Evolutionary conservation across 2,113 vertebrate genomes (phyloP).

Genomic region (Prietella phreatophila): DNA sequence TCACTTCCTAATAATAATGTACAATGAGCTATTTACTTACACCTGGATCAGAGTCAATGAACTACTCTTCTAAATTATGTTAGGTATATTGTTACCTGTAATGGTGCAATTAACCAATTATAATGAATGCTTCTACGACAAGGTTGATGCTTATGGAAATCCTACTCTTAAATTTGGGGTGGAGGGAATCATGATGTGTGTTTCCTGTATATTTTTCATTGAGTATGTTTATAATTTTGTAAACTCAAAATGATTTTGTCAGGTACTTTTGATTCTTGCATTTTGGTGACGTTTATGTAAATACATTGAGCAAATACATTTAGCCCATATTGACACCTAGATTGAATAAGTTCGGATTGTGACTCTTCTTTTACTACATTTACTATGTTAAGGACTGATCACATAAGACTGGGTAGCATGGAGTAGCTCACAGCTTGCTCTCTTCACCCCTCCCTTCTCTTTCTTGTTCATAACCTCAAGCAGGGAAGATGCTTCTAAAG

Average conservation of each 20-base stretch:
- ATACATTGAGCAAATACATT: neutral
- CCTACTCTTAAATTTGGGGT: neutral
- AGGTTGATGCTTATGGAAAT: neutral
- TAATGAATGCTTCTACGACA: neutral
- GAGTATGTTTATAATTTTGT: neutral
- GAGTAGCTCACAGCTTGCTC: conserved; percentile 19
- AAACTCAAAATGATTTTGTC: neutral
- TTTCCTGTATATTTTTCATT: neutral
- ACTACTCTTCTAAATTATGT: neutral
- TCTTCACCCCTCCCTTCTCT: conserved; percentile 40
- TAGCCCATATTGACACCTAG: neutral
- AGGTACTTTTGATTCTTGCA: neutral
- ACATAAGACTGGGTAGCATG: neutral
- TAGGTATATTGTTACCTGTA: neutral
- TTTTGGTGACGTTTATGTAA: neutral
- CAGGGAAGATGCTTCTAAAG: conserved; percentile 54
- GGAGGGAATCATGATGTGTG: neutral
- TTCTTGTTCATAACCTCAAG: conserved; percentile 36
- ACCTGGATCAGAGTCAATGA: neutral
- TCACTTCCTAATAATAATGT: neutral
- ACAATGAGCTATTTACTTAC: neutral
- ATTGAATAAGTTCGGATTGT: neutral
- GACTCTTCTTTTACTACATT: neutral
- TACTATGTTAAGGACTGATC: conserved; percentile 11
- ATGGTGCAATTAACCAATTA: neutral